These are phyloP conservation scores for Megalurothrips usitatus DNA, from an alignment of 2,888 invertebrate species.

Conservation along the genomic window DNA sequence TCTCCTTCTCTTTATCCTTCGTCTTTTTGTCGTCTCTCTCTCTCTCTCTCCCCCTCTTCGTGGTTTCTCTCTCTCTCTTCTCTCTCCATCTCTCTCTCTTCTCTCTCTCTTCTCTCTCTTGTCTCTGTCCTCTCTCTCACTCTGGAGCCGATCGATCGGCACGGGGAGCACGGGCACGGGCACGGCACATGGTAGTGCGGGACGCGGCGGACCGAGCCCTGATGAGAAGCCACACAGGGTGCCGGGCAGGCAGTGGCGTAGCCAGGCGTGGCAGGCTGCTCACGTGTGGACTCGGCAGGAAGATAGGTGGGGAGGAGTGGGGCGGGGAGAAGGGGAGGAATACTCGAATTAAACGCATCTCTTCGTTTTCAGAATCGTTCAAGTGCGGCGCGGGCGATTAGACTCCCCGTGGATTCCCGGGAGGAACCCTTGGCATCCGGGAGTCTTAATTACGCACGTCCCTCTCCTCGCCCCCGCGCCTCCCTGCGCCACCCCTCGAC, in stretches of 20 bases:
- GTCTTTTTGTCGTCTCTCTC: too few species aligned
- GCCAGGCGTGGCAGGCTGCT: background rate
- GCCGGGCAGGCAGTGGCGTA: background rate
- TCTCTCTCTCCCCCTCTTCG: too few species aligned
- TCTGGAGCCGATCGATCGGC: background rate
- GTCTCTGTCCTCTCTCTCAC: too few species aligned
- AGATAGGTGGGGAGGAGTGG: too few species aligned
- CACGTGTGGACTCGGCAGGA: background rate
- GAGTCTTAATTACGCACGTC: background rate
- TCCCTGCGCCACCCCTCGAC: conserved; percentile 28
- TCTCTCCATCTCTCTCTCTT: too few species aligned
- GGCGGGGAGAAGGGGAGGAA: background rate
- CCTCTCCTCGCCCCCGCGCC: conserved; percentile 32
- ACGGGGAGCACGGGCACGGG: background rate
- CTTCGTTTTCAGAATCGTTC: too few species aligned
- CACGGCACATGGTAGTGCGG: background rate
- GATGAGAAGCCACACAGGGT: background rate
- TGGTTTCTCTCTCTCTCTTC: too few species aligned
- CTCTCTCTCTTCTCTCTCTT: too few species aligned
- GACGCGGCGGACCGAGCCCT: background rate
- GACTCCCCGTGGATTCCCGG: background rate
- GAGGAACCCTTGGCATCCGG: background rate
- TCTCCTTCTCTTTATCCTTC: too few species aligned
- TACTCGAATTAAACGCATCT: too few species aligned
- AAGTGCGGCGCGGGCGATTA: too few species aligned